phyloP scores from a whole-genome alignment of 2,888 invertebrate genomes.

The Scotopteryx bipunctaria region DNA sequence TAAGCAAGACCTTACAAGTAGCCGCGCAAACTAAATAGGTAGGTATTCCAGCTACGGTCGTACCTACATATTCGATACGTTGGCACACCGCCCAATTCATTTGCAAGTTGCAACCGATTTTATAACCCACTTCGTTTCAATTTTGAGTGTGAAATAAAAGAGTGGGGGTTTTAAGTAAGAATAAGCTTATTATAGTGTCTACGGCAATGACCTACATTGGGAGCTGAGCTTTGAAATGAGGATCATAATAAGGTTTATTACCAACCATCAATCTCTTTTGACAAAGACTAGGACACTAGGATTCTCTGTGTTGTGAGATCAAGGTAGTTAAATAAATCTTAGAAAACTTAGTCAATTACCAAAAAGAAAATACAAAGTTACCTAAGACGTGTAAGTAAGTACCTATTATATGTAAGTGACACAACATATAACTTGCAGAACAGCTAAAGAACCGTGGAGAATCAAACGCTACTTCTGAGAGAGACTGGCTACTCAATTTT shows the following conservation, averaged over 20 bases:
- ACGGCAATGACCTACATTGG: neutral
- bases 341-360: too few species aligned
- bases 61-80: slow-evolving; percentile 13
- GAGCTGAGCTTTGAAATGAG: slow-evolving; percentile 2
- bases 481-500: neutral
- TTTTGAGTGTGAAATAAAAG: slow-evolving; percentile 17
- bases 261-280: too few species aligned
- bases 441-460: too few species aligned
- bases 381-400: too few species aligned
- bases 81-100: slow-evolving; percentile 64
- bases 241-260: too few species aligned
- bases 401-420: too few species aligned
- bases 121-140: slow-evolving; percentile 34
- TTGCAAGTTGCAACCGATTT: slow-evolving; percentile 47
- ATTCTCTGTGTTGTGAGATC: too few species aligned
- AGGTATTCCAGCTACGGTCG: neutral
- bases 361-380: too few species aligned
- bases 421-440: too few species aligned
- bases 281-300: too few species aligned
- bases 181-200: slow-evolving; percentile 1
- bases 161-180: slow-evolving; percentile 6
- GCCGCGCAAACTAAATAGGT: slow-evolving; percentile 5
- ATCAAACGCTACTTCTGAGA: too few species aligned
- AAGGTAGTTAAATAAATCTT: too few species aligned
- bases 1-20: neutral